A percentile compares a stretch with the other conserved stretches of the same genome.
These are phyloP conservation scores for Cryptocephalus moraei DNA, from an alignment of 2,888 invertebrate species.

Conservation along the genomic window DNA sequence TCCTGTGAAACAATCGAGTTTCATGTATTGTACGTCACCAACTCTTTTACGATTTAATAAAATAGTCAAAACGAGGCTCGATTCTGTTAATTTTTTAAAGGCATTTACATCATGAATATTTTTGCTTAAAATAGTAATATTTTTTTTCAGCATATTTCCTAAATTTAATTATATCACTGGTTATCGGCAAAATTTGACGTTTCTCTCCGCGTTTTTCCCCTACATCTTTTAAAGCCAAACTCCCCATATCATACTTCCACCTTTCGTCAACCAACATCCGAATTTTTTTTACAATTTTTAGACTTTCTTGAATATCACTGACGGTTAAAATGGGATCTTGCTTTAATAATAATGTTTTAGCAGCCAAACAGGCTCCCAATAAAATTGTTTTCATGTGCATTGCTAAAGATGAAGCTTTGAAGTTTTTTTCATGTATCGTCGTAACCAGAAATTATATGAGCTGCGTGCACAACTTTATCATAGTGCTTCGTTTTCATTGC, in stretches of 20 bases:
- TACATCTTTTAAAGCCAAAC: conserved; percentile 16
- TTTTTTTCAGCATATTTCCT: conserved; percentile 8
- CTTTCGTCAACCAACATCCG: conserved; percentile 8
- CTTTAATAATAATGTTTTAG: conserved; percentile 8
- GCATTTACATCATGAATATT: conserved; percentile 4
- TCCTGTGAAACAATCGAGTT: conserved; percentile 10
- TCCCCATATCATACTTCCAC: conserved; percentile 15
- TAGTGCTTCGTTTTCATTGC: conserved; percentile 7
- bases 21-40: conserved; percentile 19
- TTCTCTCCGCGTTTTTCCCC: conserved; percentile 14
- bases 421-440: conserved; percentile 10
- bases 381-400: conserved; percentile 15
- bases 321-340: conserved; percentile 12
- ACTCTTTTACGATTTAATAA: conserved; percentile 18
- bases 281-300: conserved; percentile 15
- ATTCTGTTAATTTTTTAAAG: conserved; percentile 14
- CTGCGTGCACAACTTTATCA: conserved; percentile 10
- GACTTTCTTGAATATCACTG: conserved; percentile 3
- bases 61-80: conserved; percentile 14
- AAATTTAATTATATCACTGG: conserved; percentile 16
- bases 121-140: conserved; percentile 5
- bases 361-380: conserved; percentile 12
- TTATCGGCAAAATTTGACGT: conserved; percentile 13
- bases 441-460: conserved; percentile 12
- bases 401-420: conserved; percentile 15